Percentiles rank a stretch among this genome's conserved stretches.
These are phyloP conservation scores for Simalia tracyae DNA, from an alignment of 2,797 vertebrate species.

Conservation along the genomic window DNA sequence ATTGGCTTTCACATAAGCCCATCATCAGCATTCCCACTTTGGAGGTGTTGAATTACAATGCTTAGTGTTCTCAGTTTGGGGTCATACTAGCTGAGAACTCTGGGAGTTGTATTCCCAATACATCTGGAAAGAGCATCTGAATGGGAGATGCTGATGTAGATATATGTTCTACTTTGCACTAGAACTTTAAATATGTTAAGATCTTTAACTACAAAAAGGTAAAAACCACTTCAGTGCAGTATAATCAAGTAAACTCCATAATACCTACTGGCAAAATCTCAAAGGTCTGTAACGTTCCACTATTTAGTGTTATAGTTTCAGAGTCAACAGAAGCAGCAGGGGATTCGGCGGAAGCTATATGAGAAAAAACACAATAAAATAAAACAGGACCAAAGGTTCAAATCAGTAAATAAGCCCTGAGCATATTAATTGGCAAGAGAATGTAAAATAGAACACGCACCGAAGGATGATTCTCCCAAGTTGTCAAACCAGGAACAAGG, in stretches of 20 bases:
- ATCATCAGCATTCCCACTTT: too few relatives aligned
- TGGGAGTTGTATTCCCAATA: too few relatives aligned
- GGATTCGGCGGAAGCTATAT: constrained; percentile 79
- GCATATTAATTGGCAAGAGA: not conserved
- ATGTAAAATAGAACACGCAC: not conserved
- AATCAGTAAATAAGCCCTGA: constrained; percentile 30
- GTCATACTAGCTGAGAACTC: not conserved
- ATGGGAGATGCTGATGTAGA: not conserved
- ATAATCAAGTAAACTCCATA: constrained; percentile 4
- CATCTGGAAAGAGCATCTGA: not conserved
- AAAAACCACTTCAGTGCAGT: not conserved
- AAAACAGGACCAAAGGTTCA: not conserved
- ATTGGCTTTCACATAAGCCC: too few relatives aligned
- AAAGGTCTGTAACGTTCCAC: constrained; percentile 92
- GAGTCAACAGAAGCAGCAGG: constrained; percentile 80
- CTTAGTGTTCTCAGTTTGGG: not conserved
- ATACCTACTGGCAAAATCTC: constrained; percentile 94
- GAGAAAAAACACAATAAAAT: constrained; percentile 11
- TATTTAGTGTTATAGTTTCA: constrained; percentile 92
- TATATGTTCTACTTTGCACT: not conserved
- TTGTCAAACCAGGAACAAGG: constrained; percentile 34
- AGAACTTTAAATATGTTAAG: not conserved
- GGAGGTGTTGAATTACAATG: too few relatives aligned
- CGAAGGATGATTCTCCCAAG: constrained; percentile 27
- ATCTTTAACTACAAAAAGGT: not conserved